phyloP scores from a whole-genome alignment of 1,140 invertebrate species.

The Theocolax elegans region DNA sequence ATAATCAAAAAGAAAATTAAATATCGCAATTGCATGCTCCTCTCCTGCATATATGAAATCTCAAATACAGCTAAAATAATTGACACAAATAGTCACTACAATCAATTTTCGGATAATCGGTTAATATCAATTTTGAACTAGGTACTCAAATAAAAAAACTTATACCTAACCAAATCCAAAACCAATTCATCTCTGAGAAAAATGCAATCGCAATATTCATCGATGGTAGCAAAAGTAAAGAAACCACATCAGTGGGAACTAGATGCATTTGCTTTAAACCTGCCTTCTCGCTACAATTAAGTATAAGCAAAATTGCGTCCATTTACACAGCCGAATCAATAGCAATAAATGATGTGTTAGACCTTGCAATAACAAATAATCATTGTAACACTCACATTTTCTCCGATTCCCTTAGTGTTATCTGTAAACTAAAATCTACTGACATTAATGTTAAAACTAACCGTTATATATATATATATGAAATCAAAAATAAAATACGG shows the following conservation, averaged over 20 bases:
- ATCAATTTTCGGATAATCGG: too few species aligned
- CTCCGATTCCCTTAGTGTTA: not conserved
- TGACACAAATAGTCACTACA: too few species aligned
- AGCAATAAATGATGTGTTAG: not conserved
- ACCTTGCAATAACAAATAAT: not conserved
- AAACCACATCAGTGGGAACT: not conserved
- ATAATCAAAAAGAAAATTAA: too few species aligned
- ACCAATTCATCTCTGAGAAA: not conserved
- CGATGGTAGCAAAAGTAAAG: not conserved
- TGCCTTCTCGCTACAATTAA: not conserved
- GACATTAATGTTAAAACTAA: not conserved
- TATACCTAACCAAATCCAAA: not conserved
- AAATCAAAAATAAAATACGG: conserved; percentile 1
- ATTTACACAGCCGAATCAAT: conserved; percentile 5
- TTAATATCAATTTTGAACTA: too few species aligned
- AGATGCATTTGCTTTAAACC: not conserved
- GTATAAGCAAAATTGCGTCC: not conserved
- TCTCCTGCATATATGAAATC: too few species aligned
- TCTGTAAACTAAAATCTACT: not conserved
- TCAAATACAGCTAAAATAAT: too few species aligned
- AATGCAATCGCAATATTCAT: not conserved
- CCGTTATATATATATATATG: not conserved
- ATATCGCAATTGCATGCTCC: too few species aligned
- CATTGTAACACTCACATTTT: not conserved
- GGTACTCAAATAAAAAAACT: not conserved